phyloP scores from a whole-genome alignment of 2,113 vertebrate species.

The Megaleporinus macrocephalus region DNA sequence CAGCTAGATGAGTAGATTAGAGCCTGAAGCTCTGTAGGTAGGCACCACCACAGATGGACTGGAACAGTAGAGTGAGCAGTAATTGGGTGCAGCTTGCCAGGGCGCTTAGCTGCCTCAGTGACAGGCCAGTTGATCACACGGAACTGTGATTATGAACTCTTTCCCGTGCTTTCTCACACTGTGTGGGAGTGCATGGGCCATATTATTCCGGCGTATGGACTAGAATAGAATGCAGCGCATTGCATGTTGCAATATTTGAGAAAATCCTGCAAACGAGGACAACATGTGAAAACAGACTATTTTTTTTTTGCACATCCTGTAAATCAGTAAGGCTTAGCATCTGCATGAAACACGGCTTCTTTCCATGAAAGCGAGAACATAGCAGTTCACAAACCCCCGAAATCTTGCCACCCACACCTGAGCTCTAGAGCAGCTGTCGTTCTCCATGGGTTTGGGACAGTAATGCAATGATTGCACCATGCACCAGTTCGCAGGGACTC shows the following conservation, averaged over 20 bases:
- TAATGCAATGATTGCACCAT: not conserved
- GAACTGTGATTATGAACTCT: constrained; percentile 1
- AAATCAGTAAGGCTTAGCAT: not conserved
- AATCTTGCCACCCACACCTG: constrained; percentile 45
- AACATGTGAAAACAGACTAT: not conserved
- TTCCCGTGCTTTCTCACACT: not conserved
- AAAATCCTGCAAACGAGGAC: not conserved
- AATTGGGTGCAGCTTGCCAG: constrained; percentile 34
- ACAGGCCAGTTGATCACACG: not conserved
- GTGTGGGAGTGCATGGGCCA: not conserved
- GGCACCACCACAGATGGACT: not conserved
- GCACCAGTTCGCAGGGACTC: not conserved
- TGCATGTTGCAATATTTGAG: not conserved
- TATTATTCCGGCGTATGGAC: not conserved
- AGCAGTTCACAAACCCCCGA: not conserved
- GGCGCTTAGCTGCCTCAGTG: not conserved
- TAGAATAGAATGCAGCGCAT: not conserved
- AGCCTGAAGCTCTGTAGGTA: constrained; percentile 22
- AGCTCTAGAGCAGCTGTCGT: not conserved
- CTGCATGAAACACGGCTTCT: not conserved
- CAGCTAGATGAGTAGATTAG: constrained; percentile 33
- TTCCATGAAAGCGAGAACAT: not conserved
- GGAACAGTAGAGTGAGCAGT: constrained; percentile 18
- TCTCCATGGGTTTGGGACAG: not conserved
- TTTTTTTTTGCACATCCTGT: not conserved